phyloP scores from a whole-genome alignment of 2,888 invertebrate genomes.

The Drosophila flavopinicola region DNA sequence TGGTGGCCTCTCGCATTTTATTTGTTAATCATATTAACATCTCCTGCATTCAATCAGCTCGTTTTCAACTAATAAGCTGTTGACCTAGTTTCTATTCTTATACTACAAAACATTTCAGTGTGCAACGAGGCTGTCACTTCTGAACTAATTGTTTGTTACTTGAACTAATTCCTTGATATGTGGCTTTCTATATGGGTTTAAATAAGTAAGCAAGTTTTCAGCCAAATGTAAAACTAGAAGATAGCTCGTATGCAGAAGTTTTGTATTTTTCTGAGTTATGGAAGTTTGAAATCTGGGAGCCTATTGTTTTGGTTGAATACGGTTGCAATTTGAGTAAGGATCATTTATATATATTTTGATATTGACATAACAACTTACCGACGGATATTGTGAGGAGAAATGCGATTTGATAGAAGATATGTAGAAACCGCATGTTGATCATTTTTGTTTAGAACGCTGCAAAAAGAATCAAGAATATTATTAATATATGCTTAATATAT shows the following conservation, averaged over 20 bases:
- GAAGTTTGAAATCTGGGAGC: no score
- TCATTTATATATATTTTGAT: no score
- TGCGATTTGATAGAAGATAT: slow-evolving; percentile 30
- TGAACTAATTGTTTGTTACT: slow-evolving; percentile 10
- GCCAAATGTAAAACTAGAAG: no score
- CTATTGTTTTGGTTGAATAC: no score
- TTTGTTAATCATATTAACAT: background rate
- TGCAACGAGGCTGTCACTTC: background rate
- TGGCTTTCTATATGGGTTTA: no score
- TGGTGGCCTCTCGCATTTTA: background rate
- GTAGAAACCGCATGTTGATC: slow-evolving; percentile 56
- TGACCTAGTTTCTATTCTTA: background rate
- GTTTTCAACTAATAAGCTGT: background rate
- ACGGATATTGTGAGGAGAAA: slow-evolving; percentile 45
- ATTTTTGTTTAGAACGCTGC: background rate
- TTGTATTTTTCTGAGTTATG: no score
- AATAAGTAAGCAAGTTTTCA: no score
- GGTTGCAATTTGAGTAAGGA: no score
- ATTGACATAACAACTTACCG: slow-evolving; percentile 55
- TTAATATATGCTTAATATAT: no score
- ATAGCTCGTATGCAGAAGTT: no score
- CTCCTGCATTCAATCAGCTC: background rate
- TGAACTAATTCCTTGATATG: slow-evolving; percentile 23
- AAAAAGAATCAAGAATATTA: background rate
- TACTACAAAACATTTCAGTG: background rate